Conservation (phyloP, 2,888 invertebrate species). For the Oligia fasciuncula region DNA sequence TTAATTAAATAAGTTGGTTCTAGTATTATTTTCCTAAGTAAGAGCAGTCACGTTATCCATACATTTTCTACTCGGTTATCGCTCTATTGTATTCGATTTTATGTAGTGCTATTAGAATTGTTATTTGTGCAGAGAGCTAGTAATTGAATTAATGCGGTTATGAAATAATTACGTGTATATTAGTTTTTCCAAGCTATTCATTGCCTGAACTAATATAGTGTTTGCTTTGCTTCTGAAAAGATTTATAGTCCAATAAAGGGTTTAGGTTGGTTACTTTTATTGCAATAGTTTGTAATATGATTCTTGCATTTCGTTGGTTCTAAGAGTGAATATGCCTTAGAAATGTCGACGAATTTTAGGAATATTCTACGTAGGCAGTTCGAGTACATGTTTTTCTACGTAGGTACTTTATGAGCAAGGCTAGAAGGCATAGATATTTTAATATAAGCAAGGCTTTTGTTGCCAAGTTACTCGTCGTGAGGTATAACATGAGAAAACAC, state of each 20-base stretch:
- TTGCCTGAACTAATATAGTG: neutral
- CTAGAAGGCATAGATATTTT: neutral
- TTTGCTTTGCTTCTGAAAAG: neutral
- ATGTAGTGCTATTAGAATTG: conserved; percentile 1
- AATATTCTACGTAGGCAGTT: neutral
- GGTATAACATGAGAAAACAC: no score
- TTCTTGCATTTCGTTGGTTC: neutral
- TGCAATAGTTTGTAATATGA: neutral
- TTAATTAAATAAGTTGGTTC: neutral
- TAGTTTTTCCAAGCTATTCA: conserved; percentile 7
- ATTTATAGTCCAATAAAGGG: neutral
- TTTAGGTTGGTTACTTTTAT: neutral
- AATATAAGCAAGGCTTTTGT: neutral
- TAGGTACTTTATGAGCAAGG: neutral
- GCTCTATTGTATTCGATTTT: neutral
- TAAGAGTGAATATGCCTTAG: conserved; percentile 4
- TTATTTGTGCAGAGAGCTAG: neutral
- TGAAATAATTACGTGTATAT: conserved; percentile 16
- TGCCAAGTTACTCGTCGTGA: neutral
- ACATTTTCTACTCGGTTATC: conserved; percentile 10
- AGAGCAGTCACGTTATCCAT: neutral
- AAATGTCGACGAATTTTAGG: conserved; percentile 3
- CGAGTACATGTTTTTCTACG: conserved; percentile 18
- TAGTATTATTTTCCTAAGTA: neutral
- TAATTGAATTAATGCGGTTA: conserved; percentile 12